Percentiles rank a stretch among this genome's conserved stretches.
These are phyloP conservation scores for Amphiprion clarkii DNA, from an alignment of 2,797 vertebrate species.

Conservation along the genomic window DNA sequence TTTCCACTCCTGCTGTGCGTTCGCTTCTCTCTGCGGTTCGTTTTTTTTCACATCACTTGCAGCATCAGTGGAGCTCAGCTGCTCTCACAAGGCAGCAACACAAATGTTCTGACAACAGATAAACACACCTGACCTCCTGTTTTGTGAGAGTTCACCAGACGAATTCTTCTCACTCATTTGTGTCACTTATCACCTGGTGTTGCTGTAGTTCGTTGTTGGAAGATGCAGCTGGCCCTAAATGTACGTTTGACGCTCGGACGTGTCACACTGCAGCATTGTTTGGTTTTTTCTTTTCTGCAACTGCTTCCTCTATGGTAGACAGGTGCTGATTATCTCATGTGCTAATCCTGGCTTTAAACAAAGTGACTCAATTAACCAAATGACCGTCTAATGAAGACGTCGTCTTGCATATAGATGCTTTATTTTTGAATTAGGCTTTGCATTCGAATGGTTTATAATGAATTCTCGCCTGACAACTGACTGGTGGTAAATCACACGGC, in stretches of 20 bases:
- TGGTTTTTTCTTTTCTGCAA: background rate
- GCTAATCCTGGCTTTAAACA: conserved; percentile 65
- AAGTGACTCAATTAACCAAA: conserved; percentile 68
- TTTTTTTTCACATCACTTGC: conserved; percentile 21
- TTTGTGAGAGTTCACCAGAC: background rate
- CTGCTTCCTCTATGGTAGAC: background rate
- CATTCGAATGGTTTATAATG: conserved; percentile 61
- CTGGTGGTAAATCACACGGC: conserved; percentile 56
- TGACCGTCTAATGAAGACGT: conserved; percentile 28
- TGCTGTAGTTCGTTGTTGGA: background rate
- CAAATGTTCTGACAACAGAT: conserved; percentile 14
- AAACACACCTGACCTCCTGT: conserved; percentile 38
- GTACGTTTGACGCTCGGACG: background rate
- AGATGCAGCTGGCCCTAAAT: background rate
- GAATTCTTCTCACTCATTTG: conserved; percentile 3
- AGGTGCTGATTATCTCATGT: conserved; percentile 50
- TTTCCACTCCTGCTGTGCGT: conserved; percentile 26
- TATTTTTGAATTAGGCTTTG: conserved; percentile 60
- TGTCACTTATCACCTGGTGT: conserved; percentile 12
- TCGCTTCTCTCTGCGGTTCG: conserved; percentile 12
- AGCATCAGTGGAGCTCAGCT: conserved; percentile 45
- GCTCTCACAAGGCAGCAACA: conserved; percentile 14
- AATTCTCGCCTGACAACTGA: conserved; percentile 61
- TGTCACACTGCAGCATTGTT: background rate
- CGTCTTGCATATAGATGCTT: conserved; percentile 50